Evolutionary conservation across 1,140 invertebrate species (phyloP).

Genomic region (Cyrtorhinus lividipennis): DNA sequence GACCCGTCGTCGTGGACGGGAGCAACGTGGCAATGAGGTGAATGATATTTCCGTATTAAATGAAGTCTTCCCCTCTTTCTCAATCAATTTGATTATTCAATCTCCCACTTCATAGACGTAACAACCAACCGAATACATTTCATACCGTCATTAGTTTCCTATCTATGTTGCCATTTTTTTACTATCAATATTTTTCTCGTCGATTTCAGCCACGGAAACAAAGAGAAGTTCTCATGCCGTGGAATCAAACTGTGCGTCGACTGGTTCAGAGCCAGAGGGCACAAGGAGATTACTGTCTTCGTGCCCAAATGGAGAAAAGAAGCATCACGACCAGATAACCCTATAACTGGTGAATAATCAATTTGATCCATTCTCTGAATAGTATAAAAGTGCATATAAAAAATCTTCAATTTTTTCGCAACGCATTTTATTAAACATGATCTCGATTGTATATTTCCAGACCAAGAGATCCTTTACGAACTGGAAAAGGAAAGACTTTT

Average conservation of each 20-base stretch:
- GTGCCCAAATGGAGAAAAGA: conserved; percentile 93
- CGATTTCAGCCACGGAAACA: conserved; percentile 82
- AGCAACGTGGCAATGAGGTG: conserved; percentile 95
- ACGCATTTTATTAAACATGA: too few relatives aligned
- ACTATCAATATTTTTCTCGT: too few relatives aligned
- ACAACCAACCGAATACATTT: too few relatives aligned
- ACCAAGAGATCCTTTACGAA: conserved; percentile 79
- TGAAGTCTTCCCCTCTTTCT: too few relatives aligned
- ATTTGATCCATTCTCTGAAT: too few relatives aligned
- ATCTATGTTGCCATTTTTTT: too few relatives aligned
- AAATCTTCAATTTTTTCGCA: too few relatives aligned
- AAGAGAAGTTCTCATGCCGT: conserved; percentile 82
- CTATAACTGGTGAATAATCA: conserved; percentile 44
- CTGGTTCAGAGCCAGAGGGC: conserved; percentile 76
- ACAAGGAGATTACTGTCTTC: conserved; percentile 89
- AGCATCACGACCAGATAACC: conserved; percentile 66
- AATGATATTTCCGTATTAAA: too few relatives aligned
- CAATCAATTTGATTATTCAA: too few relatives aligned
- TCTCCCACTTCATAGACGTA: too few relatives aligned
- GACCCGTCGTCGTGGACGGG: conserved; percentile 89
- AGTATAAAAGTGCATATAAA: too few relatives aligned
- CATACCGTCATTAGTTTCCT: too few relatives aligned
- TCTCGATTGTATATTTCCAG: conserved; percentile 30
- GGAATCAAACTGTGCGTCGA: conserved; percentile 89
- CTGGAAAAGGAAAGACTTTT: conserved; percentile 75